Percentiles rank a stretch among this genome's conserved stretches.
These are phyloP conservation scores for Sebastes kiyomatsui DNA, from an alignment of 2,797 vertebrate species.

Conservation along the genomic window DNA sequence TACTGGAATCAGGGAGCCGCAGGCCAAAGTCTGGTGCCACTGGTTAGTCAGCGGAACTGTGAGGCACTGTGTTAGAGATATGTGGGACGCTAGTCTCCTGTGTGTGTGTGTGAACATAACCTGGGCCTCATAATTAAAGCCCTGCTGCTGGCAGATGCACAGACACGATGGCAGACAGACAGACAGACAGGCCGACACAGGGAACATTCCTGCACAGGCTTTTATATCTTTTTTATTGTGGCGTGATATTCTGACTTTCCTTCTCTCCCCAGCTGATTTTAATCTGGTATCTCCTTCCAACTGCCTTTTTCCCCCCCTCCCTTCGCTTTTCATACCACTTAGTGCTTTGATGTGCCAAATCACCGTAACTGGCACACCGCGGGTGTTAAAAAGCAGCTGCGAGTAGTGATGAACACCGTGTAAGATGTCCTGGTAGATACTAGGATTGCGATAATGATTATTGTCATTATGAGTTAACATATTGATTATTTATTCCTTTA, in stretches of 20 bases:
- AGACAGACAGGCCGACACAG: slow-evolving; percentile 65
- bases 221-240: slow-evolving; percentile 56
- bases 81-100: slow-evolving; percentile 61
- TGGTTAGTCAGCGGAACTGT: slow-evolving; percentile 84
- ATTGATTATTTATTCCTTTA: background rate
- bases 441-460: background rate
- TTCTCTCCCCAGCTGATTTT: slow-evolving; percentile 45
- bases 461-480: background rate
- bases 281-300: slow-evolving; percentile 40
- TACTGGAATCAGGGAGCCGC: slow-evolving; percentile 84
- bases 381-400: slow-evolving; percentile 50
- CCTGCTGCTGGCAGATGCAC: slow-evolving; percentile 75
- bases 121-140: slow-evolving; percentile 82
- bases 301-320: background rate
- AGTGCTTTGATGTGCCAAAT: slow-evolving; percentile 63
- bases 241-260: slow-evolving; percentile 30
- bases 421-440: background rate
- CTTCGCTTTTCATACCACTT: slow-evolving; percentile 31
- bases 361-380: slow-evolving; percentile 44
- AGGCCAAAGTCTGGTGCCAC: slow-evolving; percentile 85
- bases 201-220: slow-evolving; percentile 73
- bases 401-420: slow-evolving; percentile 20
- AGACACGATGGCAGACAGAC: slow-evolving; percentile 69
- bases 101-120: slow-evolving; percentile 52
- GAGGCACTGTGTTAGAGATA: slow-evolving; percentile 73